These are phyloP conservation scores for Drosophila monieri DNA, from an alignment of 2,888 invertebrate genomes.

Conservation along the genomic window DNA sequence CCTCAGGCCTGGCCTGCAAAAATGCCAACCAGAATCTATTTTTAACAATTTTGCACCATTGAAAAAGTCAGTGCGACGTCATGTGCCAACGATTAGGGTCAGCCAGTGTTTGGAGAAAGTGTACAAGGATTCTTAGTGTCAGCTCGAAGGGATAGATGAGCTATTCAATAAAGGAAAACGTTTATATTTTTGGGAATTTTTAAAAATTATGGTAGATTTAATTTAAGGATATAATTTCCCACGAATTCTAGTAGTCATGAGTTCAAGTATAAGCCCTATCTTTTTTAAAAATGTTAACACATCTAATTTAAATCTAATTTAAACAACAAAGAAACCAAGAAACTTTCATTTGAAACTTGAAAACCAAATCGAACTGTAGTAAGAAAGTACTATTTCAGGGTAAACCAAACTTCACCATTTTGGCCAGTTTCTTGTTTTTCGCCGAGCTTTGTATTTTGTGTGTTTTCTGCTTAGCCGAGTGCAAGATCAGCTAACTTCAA, in stretches of 20 bases:
- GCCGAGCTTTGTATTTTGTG: constrained; percentile 43
- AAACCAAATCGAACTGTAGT: not conserved
- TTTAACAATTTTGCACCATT: constrained; percentile 62
- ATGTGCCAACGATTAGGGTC: constrained; percentile 54
- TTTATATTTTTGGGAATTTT: not conserved
- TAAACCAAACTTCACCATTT: constrained; percentile 13
- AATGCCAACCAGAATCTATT: constrained; percentile 62
- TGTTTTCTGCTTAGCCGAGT: constrained; percentile 68
- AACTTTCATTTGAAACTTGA: not conserved
- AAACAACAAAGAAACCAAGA: not conserved
- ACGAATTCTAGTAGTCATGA: no score
- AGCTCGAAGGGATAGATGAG: not conserved
- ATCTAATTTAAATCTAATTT: not conserved
- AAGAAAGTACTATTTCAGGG: constrained; percentile 1
- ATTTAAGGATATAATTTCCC: no score
- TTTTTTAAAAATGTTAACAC: no score
- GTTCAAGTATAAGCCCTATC: no score
- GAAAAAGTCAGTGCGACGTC: constrained; percentile 45
- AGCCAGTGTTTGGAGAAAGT: constrained; percentile 19
- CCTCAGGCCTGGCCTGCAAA: constrained; percentile 36
- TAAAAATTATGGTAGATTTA: no score
- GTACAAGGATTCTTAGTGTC: constrained; percentile 9
- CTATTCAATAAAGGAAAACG: not conserved
- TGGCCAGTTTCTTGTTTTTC: constrained; percentile 24
- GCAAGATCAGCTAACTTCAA: constrained; percentile 67